Base-by-base conservation (phyloP, 2,113 vertebrate genomes). In the Dipodomys ordii region DNA sequence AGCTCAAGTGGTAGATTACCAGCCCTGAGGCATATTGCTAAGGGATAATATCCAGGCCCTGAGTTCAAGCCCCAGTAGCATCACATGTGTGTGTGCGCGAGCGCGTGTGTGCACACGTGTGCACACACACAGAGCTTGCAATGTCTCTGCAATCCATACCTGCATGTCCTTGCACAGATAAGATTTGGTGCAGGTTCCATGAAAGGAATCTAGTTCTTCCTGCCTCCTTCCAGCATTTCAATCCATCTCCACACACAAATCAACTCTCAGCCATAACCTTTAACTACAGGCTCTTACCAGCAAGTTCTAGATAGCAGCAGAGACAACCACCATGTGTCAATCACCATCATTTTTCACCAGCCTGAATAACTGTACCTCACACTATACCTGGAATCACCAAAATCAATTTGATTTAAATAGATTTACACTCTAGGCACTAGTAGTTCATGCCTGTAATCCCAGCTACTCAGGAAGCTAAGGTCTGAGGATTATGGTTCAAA, bases 111-210 rank as follows among this genome's bases (percentile, higher is more conserved):
- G 5, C 53, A 57, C 53, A 57, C 15, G 15, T 13, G 15, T 3
- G 3, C 53, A 57, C 15, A 16, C 53, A 16, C 53, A 57, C 53
- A 57, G 1, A 57, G 9, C 53, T 13, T 57, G 53, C 15, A 16
- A 57, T 57, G 53, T 57, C 83, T 74, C 81, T 87, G 39, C 64
- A 84, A 93, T 80, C 87, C 35, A 88, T 53, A 65, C 77, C 86
- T 2, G 57, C 16, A 35, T 49, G 9, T 49, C 15, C 53, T 57
- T 57, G 53, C 53, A 57, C 53, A 2, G 53, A 57, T 57, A 57
- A 57, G 3, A 57, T 57, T 57, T 57, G 53, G 15, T n/a, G 72
- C 65, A 35, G 32, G 62, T 0, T 60, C 68, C 35, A 60, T 20
- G 35, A 16, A 69, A n/a, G 67, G 44, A 93, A 88, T 28, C 46